Evolutionary conservation across 2,113 vertebrate genomes (phyloP), one percentile per base, ranked within the genome.

Genomic region (Seriola rivoliana): DNA sequence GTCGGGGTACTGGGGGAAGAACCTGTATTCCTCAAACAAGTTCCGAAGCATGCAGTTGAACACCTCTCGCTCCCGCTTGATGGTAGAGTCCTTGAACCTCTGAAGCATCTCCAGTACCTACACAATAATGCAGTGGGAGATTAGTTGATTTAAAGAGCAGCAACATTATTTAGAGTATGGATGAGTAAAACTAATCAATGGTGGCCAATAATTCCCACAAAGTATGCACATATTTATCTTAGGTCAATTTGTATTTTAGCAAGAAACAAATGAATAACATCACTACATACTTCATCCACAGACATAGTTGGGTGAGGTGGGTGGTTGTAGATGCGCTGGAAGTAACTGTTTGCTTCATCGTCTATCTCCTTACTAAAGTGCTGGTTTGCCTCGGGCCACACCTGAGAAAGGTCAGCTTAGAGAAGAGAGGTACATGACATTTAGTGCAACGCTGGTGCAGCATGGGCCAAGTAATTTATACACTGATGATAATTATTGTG

Each of bases 281-380:
- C 11, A 17, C 7, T 8, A 91, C 97, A 89, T 91, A 99, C 98
- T 96, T 99, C 98, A 94, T 99, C 98, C 63, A 99, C 98, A 90
- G 98, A 99, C 98, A 99, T 99, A n/a, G 98, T 99, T 0, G 98
- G 98, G 88, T 99, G 98, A 71, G 98, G 98, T 57, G 98, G 98
- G 58, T 99, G 98, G 95, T 99, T 99, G 95, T 99, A 99, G 92
- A 99, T 99, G 58, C 98, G 96, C 87, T 99, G 98, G 91, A 99
- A 99, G 92, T 99, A 99, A 94, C 98, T 99, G 95, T 99, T 99
- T 81, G 98, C 98, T 93, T 99, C 98, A 67, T 99, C 98, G 70
- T 99, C 98, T 57, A 99, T 99, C 94, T 99, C 98, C 95, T 99
- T 99, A 94, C 97, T 99, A 97, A 99, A 99, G 97, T 99, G 97